Conservation (phyloP, 2,888 invertebrate genomes). For the Acrocyrtus sp. region DNA sequence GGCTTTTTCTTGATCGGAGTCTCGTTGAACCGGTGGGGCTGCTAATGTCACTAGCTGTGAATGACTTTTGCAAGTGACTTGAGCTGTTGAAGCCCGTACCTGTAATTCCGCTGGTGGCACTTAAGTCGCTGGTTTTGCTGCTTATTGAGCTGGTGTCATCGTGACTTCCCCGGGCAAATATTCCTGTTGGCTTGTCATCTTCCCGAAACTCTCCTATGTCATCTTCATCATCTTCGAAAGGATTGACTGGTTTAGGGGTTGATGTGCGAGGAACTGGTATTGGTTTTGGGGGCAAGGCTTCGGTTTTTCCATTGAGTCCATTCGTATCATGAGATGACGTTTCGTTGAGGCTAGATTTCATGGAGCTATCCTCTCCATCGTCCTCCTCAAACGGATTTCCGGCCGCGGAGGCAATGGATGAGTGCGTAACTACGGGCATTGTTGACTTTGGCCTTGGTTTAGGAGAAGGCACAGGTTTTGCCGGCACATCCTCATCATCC, state of each 20-base stretch:
- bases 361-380: not conserved
- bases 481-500: conserved; percentile 56
- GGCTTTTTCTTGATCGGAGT: conserved; percentile 63
- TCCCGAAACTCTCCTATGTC: conserved; percentile 51
- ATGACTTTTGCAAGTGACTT: conserved; percentile 40
- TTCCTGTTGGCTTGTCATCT: conserved; percentile 40
- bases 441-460: conserved; percentile 40
- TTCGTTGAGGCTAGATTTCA: not conserved
- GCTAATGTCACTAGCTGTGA: conserved; percentile 51
- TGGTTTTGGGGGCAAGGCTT: conserved; percentile 26
- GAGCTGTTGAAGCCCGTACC: conserved; percentile 50
- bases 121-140: conserved; percentile 55
- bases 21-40: conserved; percentile 47
- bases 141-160: conserved; percentile 56
- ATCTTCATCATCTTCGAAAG: conserved; percentile 59
- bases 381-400: conserved; percentile 31
- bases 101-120: conserved; percentile 54
- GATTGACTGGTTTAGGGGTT: conserved; percentile 50
- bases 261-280: conserved; percentile 36
- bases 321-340: not conserved
- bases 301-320: conserved; percentile 17
- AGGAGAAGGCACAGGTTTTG: conserved; percentile 21
- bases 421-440: no score
- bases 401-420: not conserved
- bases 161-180: conserved; percentile 28